A percentile compares a stretch with the other conserved stretches of the same genome.
Conservation (phyloP, 1,140 invertebrate genomes). For the Antheraea pernyi region DNA sequence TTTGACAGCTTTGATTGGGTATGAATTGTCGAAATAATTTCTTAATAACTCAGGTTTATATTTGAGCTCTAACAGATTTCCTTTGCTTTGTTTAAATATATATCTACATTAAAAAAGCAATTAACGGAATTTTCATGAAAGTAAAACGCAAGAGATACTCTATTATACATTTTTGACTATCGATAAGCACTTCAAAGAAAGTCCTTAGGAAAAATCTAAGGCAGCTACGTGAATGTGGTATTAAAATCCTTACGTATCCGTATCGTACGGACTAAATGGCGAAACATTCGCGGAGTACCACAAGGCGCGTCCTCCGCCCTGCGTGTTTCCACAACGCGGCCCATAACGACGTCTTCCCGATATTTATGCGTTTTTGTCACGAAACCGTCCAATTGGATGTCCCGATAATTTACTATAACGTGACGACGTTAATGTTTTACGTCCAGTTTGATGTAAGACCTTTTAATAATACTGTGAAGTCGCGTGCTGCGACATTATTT, state of each 20-base stretch:
- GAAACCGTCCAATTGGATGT: conserved; percentile 61
- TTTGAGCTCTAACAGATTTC: too few relatives aligned
- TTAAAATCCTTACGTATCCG: background rate
- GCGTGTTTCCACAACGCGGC: conserved; percentile 40
- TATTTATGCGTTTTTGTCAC: conserved; percentile 69
- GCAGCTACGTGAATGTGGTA: too few relatives aligned
- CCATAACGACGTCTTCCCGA: conserved; percentile 41
- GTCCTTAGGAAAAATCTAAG: background rate
- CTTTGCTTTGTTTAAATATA: too few relatives aligned
- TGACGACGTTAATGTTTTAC: conserved; percentile 47
- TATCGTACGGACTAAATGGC: background rate
- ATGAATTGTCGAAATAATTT: too few relatives aligned
- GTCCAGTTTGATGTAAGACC: conserved; percentile 34
- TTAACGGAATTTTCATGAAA: too few relatives aligned
- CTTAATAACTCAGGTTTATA: too few relatives aligned
- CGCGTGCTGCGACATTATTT: conserved; percentile 51
- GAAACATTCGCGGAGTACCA: conserved; percentile 1
- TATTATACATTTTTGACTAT: too few relatives aligned
- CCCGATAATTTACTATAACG: conserved; percentile 62
- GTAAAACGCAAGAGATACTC: too few relatives aligned
- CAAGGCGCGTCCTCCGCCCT: conserved; percentile 30
- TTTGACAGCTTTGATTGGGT: too few relatives aligned
- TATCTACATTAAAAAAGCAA: too few relatives aligned
- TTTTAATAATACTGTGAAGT: conserved; percentile 48
- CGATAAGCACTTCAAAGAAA: background rate